Evolutionary conservation across 1,140 invertebrate species (phyloP).

Genomic region (Nasonia vitripennis): DNA sequence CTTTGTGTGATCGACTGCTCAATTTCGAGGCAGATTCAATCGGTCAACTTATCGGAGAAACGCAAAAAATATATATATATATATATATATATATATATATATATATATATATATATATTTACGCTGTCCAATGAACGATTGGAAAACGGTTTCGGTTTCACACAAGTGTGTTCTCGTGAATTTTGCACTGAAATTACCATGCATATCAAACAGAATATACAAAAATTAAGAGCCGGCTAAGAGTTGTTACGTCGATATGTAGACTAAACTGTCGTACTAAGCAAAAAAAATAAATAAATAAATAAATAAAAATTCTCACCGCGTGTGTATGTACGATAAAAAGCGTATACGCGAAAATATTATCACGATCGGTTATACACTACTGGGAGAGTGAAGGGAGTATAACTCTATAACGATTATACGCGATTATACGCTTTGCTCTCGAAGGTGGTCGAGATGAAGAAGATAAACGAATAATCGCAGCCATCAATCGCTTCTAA

Average conservation of each 20-base stretch:
- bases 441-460: not conserved
- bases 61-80: not conserved
- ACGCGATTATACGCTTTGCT: not conserved
- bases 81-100: too few species aligned
- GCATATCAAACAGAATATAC: not conserved
- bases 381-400: too few species aligned
- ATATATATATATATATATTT: not conserved
- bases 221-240: not conserved
- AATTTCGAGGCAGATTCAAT: not conserved
- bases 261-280: not conserved
- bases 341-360: not conserved
- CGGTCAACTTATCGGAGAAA: not conserved
- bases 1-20: conserved; percentile 6
- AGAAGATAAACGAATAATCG: conserved; percentile 15
- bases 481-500: conserved; percentile 21
- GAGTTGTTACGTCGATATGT: not conserved
- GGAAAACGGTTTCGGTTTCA: not conserved
- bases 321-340: not conserved
- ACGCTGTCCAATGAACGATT: not conserved
- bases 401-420: not conserved
- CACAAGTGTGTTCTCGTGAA: not conserved
- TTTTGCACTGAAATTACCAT: conserved; percentile 1
- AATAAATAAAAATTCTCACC: not conserved
- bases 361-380: not conserved
- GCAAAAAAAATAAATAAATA: not conserved